Conservation (phyloP, 2,797 vertebrate genomes). For the Acipenser oxyrinchus region DNA sequence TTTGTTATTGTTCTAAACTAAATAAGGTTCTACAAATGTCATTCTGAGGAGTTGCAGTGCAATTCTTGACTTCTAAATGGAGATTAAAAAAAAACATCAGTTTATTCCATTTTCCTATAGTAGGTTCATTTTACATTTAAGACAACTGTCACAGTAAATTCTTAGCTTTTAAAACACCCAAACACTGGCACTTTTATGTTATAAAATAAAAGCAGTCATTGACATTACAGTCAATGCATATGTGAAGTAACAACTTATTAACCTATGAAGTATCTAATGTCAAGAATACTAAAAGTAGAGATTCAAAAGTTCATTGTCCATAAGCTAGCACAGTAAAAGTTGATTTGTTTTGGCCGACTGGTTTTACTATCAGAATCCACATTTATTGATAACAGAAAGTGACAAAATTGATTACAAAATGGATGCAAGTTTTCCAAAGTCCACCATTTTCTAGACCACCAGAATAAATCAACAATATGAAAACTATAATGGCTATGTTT, state of each 20-base stretch:
- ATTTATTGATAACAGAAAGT: too few relatives aligned
- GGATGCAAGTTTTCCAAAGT: too few relatives aligned
- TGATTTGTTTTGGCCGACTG: too few relatives aligned
- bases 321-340: background rate
- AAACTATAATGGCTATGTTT: too few relatives aligned
- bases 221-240: conserved; percentile 1
- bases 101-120: conserved; percentile 57
- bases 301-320: background rate
- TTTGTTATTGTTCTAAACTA: conserved; percentile 16
- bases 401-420: too few relatives aligned
- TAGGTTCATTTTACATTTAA: conserved; percentile 69
- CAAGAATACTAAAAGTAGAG: conserved; percentile 3
- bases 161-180: conserved; percentile 63
- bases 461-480: too few relatives aligned
- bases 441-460: too few relatives aligned
- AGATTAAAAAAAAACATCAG: conserved; percentile 40
- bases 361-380: too few relatives aligned
- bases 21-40: conserved; percentile 15
- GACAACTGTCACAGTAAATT: conserved; percentile 64
- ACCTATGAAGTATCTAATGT: conserved; percentile 19
- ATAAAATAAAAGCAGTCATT: conserved; percentile 68
- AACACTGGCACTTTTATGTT: conserved; percentile 57
- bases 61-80: conserved; percentile 12
- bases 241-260: conserved; percentile 34
- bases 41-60: background rate